These are phyloP conservation scores for Limnephilus lunatus DNA, from an alignment of 2,888 invertebrate species.

Conservation along the genomic window DNA sequence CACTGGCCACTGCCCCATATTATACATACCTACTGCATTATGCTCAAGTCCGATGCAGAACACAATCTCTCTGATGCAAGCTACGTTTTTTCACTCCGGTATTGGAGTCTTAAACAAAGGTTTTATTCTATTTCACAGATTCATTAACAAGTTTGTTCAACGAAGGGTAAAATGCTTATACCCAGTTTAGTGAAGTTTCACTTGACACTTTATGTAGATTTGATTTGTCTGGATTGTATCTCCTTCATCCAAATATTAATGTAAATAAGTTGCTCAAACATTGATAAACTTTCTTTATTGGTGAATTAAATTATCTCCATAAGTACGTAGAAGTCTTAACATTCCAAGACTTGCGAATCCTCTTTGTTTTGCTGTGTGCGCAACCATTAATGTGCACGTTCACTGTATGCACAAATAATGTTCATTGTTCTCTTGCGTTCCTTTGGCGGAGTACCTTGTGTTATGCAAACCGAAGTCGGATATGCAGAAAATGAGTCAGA, in stretches of 20 bases:
- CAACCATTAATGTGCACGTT: not conserved
- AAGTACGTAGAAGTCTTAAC: not conserved
- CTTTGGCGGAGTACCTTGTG: not conserved
- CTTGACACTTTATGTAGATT: not conserved
- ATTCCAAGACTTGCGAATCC: not conserved
- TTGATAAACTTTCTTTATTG: not conserved
- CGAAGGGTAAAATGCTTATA: not conserved
- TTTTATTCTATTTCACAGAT: not conserved
- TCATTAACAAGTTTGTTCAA: not conserved
- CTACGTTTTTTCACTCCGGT: not conserved
- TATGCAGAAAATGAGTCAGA: not conserved
- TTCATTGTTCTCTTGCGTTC: not conserved
- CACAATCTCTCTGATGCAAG: not conserved
- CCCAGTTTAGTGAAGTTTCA: not conserved
- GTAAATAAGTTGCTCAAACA: not conserved
- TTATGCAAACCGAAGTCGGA: not conserved
- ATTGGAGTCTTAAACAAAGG: too few species aligned
- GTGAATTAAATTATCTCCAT: not conserved
- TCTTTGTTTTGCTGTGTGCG: not conserved
- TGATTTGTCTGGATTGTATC: not conserved
- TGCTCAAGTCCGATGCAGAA: not conserved
- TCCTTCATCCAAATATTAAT: not conserved
- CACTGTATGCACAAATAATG: not conserved
- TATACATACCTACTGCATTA: not conserved
- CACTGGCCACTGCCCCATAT: conserved; percentile 33